Percentiles rank a stretch among this genome's conserved stretches.
These are phyloP conservation scores for Leptinotarsa peninsularis DNA, from an alignment of 2,888 invertebrate species.

Conservation along the genomic window DNA sequence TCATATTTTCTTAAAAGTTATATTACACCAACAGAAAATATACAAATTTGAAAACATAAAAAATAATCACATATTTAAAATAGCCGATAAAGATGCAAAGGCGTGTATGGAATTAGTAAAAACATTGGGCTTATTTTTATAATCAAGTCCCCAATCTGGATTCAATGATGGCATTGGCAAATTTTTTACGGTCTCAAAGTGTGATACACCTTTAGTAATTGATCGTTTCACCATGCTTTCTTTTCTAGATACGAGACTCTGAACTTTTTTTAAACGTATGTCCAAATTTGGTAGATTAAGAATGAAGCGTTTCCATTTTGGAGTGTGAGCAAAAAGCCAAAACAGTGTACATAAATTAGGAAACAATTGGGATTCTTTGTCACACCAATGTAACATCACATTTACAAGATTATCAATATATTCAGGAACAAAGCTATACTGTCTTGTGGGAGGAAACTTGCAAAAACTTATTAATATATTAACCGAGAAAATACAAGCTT, in stretches of 20 bases:
- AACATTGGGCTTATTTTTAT: slow-evolving; percentile 55
- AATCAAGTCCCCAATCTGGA: slow-evolving; percentile 63
- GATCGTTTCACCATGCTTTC: slow-evolving; percentile 58
- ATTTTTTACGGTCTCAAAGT: slow-evolving; percentile 50
- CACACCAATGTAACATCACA: slow-evolving; percentile 76
- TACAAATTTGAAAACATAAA: slow-evolving; percentile 23
- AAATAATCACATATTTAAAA: slow-evolving; percentile 41
- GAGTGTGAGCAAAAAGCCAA: slow-evolving; percentile 75
- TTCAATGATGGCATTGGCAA: slow-evolving; percentile 53
- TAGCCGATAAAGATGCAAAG: slow-evolving; percentile 48
- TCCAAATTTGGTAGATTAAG: slow-evolving; percentile 53
- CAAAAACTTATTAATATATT: slow-evolving; percentile 76
- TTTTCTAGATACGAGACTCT: slow-evolving; percentile 56
- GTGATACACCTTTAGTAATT: slow-evolving; percentile 46
- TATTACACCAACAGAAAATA: slow-evolving; percentile 21
- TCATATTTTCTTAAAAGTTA: not conserved
- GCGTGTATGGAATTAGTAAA: slow-evolving; percentile 61
- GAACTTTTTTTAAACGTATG: slow-evolving; percentile 56
- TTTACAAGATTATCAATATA: slow-evolving; percentile 73
- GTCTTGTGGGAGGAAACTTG: slow-evolving; percentile 72
- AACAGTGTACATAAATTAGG: slow-evolving; percentile 75
- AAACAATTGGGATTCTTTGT: slow-evolving; percentile 74
- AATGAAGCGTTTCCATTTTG: slow-evolving; percentile 66
- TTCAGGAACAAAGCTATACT: slow-evolving; percentile 73
- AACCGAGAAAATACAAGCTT: slow-evolving; percentile 69